Conservation (phyloP, 2,888 invertebrate species). For the Fragum fragum region DNA sequence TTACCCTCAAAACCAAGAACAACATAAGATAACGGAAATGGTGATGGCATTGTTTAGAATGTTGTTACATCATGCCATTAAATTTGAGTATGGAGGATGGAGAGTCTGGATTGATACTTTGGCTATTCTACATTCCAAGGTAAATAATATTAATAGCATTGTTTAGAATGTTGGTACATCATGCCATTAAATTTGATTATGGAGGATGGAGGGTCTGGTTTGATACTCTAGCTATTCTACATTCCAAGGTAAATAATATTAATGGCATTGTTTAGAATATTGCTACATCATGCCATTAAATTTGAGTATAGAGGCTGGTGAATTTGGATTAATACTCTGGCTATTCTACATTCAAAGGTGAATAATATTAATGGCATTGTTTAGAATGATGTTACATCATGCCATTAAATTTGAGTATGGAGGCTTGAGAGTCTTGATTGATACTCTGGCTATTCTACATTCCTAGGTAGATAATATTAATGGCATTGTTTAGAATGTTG, state of each 20-base stretch:
- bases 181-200: slow-evolving; percentile 99
- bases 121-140: slow-evolving; percentile 99
- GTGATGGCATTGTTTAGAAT: slow-evolving; percentile 99
- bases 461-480: slow-evolving; percentile 92
- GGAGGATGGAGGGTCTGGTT: slow-evolving; percentile 99
- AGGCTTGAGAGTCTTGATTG: slow-evolving; percentile 99
- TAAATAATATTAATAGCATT: slow-evolving; percentile 89
- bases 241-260: slow-evolving; percentile 93
- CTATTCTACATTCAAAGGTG: slow-evolving; percentile 99
- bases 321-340: slow-evolving; percentile 99
- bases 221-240: slow-evolving; percentile 99
- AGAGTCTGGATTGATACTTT: slow-evolving; percentile 99
- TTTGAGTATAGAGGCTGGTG: slow-evolving; percentile 99
- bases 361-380: slow-evolving; percentile 89
- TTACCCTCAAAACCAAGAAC: slow-evolving; percentile 97
- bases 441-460: slow-evolving; percentile 99
- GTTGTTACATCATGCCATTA: slow-evolving; percentile 99
- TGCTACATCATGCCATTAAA: slow-evolving; percentile 99
- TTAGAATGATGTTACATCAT: slow-evolving; percentile 98
- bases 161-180: slow-evolving; percentile 98
- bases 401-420: slow-evolving; percentile 99
- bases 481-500: slow-evolving; percentile 96
- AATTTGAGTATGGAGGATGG: slow-evolving; percentile 99
- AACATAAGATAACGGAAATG: slow-evolving; percentile 99
- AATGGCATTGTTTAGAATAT: slow-evolving; percentile 95